Evolutionary conservation across 1,140 invertebrate species (phyloP), one percentile per base, ranked within the genome.

Genomic region (Listronotus bonariensis): DNA sequence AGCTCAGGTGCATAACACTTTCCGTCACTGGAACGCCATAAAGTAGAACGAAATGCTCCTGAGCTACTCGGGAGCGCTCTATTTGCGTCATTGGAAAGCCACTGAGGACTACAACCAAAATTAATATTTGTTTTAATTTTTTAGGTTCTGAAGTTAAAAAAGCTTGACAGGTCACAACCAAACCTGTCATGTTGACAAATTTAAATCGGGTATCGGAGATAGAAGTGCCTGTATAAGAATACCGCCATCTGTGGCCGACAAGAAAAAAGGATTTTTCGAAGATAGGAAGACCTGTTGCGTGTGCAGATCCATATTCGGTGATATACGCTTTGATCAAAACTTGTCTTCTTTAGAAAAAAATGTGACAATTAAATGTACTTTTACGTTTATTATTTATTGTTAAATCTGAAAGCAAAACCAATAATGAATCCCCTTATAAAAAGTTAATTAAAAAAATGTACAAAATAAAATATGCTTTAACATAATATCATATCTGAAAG

Each of bases 251-350:
- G 89, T 92, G 1, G 90, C 89, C 1, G 91, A 92, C 64, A 89
- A 92, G 5, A 89, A 91, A 68, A 89, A 88, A 74, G 95, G 95
- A 3, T 97, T 96, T 76, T 80, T 97, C 52, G 95, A 97, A 77
- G 95, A 98, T 79, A 82, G 95, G n/a, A 46, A 84, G 95, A 72
- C 95, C 95, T 1, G 87, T 93, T 2, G 93, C 92, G 69, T 97
- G 97, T 80, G 94, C 92, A 76, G 95, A 97, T 80, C 95, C 95
- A 0, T 97, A 97, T 80, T 77, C 83, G 1, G 91, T 93, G 0
- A 82, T 84, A 57, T 83, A 91, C 70, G 86, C 88, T 1, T 79
- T 94, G 15, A 84, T 53, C 6, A 84, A 89, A 66, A 93, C 91
- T 8, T 82, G 83, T 52, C 76, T 87, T 12, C 43, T 68, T 20